Percentiles rank a stretch among this genome's conserved stretches.
phyloP scores from a whole-genome alignment of 2,888 invertebrate species.

The Anagyrus pseudococci region DNA sequence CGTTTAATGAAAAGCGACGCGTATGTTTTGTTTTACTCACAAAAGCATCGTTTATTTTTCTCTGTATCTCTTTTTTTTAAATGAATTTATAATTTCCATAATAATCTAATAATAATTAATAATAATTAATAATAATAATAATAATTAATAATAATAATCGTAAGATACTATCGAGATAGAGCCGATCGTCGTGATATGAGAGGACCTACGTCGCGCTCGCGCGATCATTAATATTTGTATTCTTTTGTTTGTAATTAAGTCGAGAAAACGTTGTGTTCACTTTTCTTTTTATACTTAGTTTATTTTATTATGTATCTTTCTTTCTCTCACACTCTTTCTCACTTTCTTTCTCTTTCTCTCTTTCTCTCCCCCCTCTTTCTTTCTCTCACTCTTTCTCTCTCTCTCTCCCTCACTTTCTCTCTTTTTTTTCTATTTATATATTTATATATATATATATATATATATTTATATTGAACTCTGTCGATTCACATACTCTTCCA shows the following conservation, averaged over 20 bases:
- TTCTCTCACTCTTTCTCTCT: slow-evolving; percentile 28
- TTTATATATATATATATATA: too few species aligned
- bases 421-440: too few species aligned
- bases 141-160: slow-evolving; percentile 49
- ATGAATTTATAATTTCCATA: slow-evolving; percentile 60
- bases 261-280: too few species aligned
- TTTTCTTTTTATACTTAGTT: too few species aligned
- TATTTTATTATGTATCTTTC: too few species aligned
- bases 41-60: slow-evolving; percentile 62
- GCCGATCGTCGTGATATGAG: slow-evolving; percentile 43
- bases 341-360: slow-evolving; percentile 38
- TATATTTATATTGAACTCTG: slow-evolving; percentile 26
- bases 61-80: slow-evolving; percentile 49
- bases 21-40: slow-evolving; percentile 54
- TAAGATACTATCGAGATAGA: slow-evolving; percentile 48
- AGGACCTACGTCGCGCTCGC: slow-evolving; percentile 39
- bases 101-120: slow-evolving; percentile 51
- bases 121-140: slow-evolving; percentile 43
- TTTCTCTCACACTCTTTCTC: too few species aligned
- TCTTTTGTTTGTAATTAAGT: slow-evolving; percentile 30
- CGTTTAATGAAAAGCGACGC: slow-evolving; percentile 38
- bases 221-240: slow-evolving; percentile 38
- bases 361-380: slow-evolving; percentile 29
- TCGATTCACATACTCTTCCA: slow-evolving; percentile 35
- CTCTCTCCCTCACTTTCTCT: too few species aligned